Conservation (phyloP, 2,888 invertebrate genomes). For the Steromphala cineraria region DNA sequence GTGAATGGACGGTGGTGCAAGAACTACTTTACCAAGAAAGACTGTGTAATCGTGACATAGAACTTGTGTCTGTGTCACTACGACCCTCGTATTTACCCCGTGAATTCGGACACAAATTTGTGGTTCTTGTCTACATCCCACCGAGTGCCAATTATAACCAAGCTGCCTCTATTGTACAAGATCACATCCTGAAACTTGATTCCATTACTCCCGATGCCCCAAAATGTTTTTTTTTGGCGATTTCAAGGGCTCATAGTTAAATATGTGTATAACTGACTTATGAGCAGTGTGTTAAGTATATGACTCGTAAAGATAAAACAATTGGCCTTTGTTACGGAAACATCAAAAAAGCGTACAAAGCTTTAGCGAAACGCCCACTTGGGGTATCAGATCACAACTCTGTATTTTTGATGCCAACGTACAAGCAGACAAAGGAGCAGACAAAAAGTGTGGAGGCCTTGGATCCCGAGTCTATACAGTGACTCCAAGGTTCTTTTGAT, state of each 20-base stretch:
- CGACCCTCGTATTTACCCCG: not conserved
- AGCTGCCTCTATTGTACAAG: not conserved
- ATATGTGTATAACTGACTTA: not conserved
- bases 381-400: too few species aligned
- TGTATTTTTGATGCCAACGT: too few species aligned
- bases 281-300: not conserved
- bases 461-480: too few species aligned
- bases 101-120: too few species aligned
- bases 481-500: too few species aligned
- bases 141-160: not conserved
- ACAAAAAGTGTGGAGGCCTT: too few species aligned
- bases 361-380: too few species aligned
- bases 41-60: not conserved
- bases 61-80: not conserved
- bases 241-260: not conserved
- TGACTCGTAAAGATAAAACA: not conserved
- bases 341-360: too few species aligned
- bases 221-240: not conserved
- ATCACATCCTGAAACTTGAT: not conserved
- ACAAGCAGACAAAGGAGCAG: too few species aligned
- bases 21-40: not conserved
- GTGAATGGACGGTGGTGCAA: not conserved
- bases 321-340: too few species aligned
- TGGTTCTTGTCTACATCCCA: too few species aligned
- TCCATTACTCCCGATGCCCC: not conserved